Conservation (phyloP, 2,113 vertebrate species). For the Lanius ludovicianus region DNA sequence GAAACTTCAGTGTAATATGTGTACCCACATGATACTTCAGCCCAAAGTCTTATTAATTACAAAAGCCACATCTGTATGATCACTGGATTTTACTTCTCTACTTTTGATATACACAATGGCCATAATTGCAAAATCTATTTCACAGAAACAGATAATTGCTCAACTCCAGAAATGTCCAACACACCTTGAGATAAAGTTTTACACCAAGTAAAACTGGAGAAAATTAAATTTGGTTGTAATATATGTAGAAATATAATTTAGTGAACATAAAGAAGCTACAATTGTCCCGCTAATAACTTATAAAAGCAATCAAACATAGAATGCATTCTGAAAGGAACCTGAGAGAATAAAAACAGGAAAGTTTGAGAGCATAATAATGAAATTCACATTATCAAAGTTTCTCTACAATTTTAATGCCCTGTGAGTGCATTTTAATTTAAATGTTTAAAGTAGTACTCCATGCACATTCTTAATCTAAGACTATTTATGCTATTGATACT, state of each 20-base stretch:
- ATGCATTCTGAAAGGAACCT: background rate
- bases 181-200: background rate
- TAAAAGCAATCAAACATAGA: background rate
- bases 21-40: background rate
- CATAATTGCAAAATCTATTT: background rate
- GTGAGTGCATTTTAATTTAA: conserved; percentile 16
- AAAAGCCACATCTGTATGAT: background rate
- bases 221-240: background rate
- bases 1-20: background rate
- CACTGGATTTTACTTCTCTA: background rate
- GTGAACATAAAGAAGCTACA: background rate
- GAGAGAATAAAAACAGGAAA: background rate
- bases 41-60: background rate
- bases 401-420: background rate
- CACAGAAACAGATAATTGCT: background rate
- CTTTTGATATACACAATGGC: background rate
- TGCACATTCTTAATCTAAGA: background rate
- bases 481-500: background rate
- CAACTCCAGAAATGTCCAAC: background rate
- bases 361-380: background rate
- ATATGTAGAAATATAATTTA: background rate
- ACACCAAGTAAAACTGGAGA: background rate
- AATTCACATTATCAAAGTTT: conserved; percentile 12
- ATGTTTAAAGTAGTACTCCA: background rate
- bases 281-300: background rate